Percentiles rank a stretch among this genome's conserved stretches.
Conservation (phyloP, 2,888 invertebrate genomes). For the Philereme transversata region DNA sequence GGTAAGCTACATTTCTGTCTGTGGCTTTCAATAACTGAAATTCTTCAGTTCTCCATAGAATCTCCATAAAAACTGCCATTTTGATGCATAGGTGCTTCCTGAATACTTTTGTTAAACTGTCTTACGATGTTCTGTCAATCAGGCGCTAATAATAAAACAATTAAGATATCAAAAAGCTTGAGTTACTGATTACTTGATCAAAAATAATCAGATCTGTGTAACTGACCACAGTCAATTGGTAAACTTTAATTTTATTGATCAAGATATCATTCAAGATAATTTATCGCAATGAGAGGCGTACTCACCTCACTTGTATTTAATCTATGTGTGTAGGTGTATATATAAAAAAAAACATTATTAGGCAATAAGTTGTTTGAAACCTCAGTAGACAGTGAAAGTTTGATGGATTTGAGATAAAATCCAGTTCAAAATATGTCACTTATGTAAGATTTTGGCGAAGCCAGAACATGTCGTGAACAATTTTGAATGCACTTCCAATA, state of each 20-base stretch:
- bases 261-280: conserved; percentile 6
- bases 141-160: too few species aligned
- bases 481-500: neutral
- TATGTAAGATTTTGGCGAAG: conserved; percentile 12
- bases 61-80: too few species aligned
- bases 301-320: conserved; percentile 7
- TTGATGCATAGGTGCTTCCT: too few species aligned
- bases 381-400: conserved; percentile 23
- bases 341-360: conserved; percentile 8
- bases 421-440: conserved; percentile 17
- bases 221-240: too few species aligned
- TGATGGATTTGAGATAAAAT: conserved; percentile 21
- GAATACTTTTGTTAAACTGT: too few species aligned
- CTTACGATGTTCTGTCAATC: too few species aligned
- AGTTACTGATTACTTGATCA: neutral
- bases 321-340: conserved; percentile 14
- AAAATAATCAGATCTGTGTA: neutral
- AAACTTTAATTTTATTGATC: neutral
- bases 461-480: neutral
- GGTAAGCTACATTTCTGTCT: too few species aligned
- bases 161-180: neutral
- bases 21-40: too few species aligned
- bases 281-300: conserved; percentile 8
- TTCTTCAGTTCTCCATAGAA: too few species aligned
- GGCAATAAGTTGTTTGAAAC: conserved; percentile 16